A percentile compares a stretch with the other conserved stretches of the same genome.
Evolutionary conservation across 2,888 invertebrate species (phyloP).

Genomic region (Nephrotoma flavescens): DNA sequence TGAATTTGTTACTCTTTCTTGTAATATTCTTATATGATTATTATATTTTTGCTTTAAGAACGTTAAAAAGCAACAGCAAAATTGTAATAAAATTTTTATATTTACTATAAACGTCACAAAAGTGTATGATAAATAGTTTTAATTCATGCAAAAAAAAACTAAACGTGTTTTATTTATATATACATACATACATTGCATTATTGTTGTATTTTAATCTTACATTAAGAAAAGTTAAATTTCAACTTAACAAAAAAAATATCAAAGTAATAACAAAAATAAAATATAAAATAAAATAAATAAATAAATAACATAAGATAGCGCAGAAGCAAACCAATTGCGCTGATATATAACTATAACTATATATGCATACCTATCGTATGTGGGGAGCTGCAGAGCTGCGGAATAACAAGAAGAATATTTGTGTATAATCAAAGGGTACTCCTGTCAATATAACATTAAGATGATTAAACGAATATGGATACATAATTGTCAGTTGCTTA

Average conservation of each 20-base stretch:
- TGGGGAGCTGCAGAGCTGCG: neutral
- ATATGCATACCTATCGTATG: neutral
- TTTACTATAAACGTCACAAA: slow-evolving; percentile 5
- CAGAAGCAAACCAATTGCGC: neutral
- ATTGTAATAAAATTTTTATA: slow-evolving; percentile 3
- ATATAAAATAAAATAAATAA: neutral
- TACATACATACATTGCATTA: neutral
- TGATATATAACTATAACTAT: neutral
- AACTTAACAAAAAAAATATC: neutral
- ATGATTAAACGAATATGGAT: neutral
- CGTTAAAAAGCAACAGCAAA: neutral
- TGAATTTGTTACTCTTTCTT: neutral
- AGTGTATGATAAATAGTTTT: slow-evolving; percentile 6
- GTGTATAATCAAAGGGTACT: neutral
- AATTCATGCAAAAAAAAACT: slow-evolving; percentile 3
- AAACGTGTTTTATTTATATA: slow-evolving; percentile 1
- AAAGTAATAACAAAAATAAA: neutral
- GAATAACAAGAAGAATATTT: neutral
- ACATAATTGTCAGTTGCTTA: neutral
- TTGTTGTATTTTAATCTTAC: neutral
- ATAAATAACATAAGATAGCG: neutral
- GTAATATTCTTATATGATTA: neutral
- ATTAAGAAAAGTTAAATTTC: neutral
- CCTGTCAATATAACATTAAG: neutral
- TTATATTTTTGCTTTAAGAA: neutral